Percentiles rank a stretch among this genome's conserved stretches.
Evolutionary conservation across 1,140 invertebrate species (phyloP).

Genomic region (Cydia splendana): DNA sequence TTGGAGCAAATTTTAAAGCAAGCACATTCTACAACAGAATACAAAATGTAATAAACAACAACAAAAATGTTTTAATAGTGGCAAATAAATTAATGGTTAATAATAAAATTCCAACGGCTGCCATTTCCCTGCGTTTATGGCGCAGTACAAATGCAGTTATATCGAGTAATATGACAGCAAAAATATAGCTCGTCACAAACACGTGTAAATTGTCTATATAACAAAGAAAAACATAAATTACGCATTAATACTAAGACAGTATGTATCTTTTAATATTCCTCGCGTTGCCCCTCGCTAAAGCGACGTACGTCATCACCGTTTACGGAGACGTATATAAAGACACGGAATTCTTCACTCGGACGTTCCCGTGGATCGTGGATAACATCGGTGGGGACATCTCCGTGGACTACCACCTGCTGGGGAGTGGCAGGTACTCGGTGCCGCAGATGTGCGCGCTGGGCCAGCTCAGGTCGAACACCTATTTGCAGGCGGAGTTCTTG

Average conservation of each 20-base stretch:
- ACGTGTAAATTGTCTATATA: too few species aligned
- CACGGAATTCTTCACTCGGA: constrained; percentile 47
- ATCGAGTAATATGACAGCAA: too few species aligned
- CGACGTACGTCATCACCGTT: constrained; percentile 46
- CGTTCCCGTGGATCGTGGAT: constrained; percentile 53
- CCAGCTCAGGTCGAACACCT: constrained; percentile 48
- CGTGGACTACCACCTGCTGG: constrained; percentile 51
- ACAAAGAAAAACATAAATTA: too few species aligned
- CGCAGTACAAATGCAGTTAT: too few species aligned
- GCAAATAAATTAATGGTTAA: too few species aligned
- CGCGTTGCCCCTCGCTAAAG: background rate
- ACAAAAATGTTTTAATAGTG: too few species aligned
- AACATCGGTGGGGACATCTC: constrained; percentile 55
- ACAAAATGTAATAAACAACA: too few species aligned
- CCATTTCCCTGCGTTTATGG: too few species aligned
- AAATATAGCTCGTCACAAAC: too few species aligned
- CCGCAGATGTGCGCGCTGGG: constrained; percentile 54
- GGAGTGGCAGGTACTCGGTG: constrained; percentile 52
- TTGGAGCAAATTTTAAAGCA: too few species aligned
- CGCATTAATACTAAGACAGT: background rate
- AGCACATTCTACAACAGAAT: too few species aligned
- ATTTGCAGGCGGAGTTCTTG: constrained; percentile 54
- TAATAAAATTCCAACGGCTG: too few species aligned
- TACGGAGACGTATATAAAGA: constrained; percentile 53
- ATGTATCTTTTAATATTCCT: background rate